phyloP scores from a whole-genome alignment of 2,888 invertebrate genomes.

The Venusia cambrica region DNA sequence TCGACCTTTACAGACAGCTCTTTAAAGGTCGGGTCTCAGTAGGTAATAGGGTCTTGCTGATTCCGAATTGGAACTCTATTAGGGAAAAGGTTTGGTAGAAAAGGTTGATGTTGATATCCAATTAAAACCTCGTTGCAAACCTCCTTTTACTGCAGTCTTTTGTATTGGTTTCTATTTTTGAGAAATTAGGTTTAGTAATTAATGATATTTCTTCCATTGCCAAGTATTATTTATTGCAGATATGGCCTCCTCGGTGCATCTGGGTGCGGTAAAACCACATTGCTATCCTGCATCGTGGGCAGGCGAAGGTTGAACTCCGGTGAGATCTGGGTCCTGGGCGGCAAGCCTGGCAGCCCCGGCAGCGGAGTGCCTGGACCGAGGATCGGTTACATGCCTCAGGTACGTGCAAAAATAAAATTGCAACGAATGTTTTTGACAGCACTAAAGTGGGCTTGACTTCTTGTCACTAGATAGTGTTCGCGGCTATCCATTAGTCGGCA shows the following conservation, averaged over 20 bases:
- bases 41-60: too few species aligned
- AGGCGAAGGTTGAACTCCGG: slow-evolving; percentile 89
- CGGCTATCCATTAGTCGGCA: too few species aligned
- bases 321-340: slow-evolving; percentile 92
- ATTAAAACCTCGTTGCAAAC: slow-evolving; percentile 2
- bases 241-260: slow-evolving; percentile 94
- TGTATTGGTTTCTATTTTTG: not conserved
- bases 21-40: too few species aligned
- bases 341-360: slow-evolving; percentile 89
- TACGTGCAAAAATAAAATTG: slow-evolving; percentile 45
- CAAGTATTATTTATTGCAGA: slow-evolving; percentile 65
- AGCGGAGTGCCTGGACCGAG: slow-evolving; percentile 94
- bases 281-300: slow-evolving; percentile 93
- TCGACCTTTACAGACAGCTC: too few species aligned
- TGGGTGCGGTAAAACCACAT: slow-evolving; percentile 94
- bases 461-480: too few species aligned
- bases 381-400: slow-evolving; percentile 95
- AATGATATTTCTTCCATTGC: not conserved
- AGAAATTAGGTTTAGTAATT: slow-evolving; percentile 1
- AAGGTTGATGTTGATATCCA: slow-evolving; percentile 9
- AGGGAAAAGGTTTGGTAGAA: slow-evolving; percentile 11
- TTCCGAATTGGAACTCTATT: too few species aligned
- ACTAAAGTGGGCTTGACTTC: too few species aligned
- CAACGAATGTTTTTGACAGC: too few species aligned
- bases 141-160: slow-evolving; percentile 3